A percentile compares a stretch with the other conserved stretches of the same genome.
phyloP scores from a whole-genome alignment of 2,113 vertebrate species.

The Xenotilapia flavipinnis region DNA sequence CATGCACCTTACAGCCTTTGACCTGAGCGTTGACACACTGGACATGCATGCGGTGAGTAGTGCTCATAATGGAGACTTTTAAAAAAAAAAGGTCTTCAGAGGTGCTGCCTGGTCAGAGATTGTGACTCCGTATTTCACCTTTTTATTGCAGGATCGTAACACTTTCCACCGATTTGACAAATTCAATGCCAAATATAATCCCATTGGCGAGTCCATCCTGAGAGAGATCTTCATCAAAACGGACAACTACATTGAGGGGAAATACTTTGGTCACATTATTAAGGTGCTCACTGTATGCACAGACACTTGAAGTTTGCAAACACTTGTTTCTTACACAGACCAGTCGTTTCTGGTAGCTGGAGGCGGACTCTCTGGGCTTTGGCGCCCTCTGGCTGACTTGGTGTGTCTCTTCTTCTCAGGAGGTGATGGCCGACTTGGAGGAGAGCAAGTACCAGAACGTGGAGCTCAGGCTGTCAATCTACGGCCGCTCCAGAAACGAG shows the following conservation, averaged over 20 bases:
- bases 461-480: conserved; percentile 90
- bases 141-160: conserved; percentile 83
- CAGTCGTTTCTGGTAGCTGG: neutral
- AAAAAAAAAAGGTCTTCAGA: neutral
- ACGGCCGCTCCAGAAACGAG: conserved; percentile 86
- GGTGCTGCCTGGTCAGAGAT: neutral
- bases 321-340: neutral
- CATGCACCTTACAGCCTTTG: conserved; percentile 94
- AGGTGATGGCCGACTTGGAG: conserved; percentile 95
- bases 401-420: conserved; percentile 66
- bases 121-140: neutral
- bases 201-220: conserved; percentile 92
- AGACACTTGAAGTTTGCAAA: neutral
- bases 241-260: conserved; percentile 89
- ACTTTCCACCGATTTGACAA: conserved; percentile 99
- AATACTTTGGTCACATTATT: conserved; percentile 96
- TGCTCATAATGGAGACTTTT: neutral
- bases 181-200: conserved; percentile 98
- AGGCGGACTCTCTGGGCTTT: neutral
- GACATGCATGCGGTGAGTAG: conserved; percentile 90
- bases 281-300: conserved; percentile 72
- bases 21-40: conserved; percentile 93
- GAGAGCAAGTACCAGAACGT: conserved; percentile 98
- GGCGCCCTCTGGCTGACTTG: conserved; percentile 11
- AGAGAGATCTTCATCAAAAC: conserved; percentile 99